Base-by-base conservation (phyloP, 2,888 invertebrate species). In the Chironomus riparius region DNA sequence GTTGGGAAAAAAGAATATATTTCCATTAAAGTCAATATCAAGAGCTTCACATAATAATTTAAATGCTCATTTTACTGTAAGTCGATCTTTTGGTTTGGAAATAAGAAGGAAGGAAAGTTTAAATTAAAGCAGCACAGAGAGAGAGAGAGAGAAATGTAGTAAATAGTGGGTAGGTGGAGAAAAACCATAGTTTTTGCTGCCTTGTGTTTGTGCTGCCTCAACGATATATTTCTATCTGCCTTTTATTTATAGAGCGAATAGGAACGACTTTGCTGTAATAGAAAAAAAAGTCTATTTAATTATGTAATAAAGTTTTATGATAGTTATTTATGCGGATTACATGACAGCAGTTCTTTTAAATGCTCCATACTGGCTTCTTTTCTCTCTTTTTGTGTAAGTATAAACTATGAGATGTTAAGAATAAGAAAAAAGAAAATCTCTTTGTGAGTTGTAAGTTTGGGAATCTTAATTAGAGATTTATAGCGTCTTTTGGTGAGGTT, bases 251-350 rank as follows among this genome's bases (percentile, higher is more conserved):
- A 18, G 56, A 56, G 56, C 18, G 15, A 56, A 56, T 56, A 56
- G 56, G 56, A 56, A 18, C 15, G 15, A 56, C 38, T 38, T 38
- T 38, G 10, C 38, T 56, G 56, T 56, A 56, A 56, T 15, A 56
- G 56, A 65, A 24, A 50, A 50, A 50, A 28, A 61, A 61, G 21
- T 61, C 74, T 68, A 68, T 74, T 74, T 74, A 74, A 74, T 74
- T 74, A 68, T 62, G 47, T 62, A 74, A 74, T 74, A 74, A 74
- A 74, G 47, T 74, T 73, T 73, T 73, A 73, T 73, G 72, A 73
- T 38, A 38, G 62, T 68, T 74, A 74, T 74, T 74, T 74, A 74
- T 74, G 74, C 2, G 74, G 74, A 74, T 74, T 74, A 74, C 74
- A 74, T 74, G 74, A 61, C 15, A 50, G 38, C 38, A 38, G 7